Base-by-base conservation (phyloP, 2,888 invertebrate species). In the Phymatocera aterrima region DNA sequence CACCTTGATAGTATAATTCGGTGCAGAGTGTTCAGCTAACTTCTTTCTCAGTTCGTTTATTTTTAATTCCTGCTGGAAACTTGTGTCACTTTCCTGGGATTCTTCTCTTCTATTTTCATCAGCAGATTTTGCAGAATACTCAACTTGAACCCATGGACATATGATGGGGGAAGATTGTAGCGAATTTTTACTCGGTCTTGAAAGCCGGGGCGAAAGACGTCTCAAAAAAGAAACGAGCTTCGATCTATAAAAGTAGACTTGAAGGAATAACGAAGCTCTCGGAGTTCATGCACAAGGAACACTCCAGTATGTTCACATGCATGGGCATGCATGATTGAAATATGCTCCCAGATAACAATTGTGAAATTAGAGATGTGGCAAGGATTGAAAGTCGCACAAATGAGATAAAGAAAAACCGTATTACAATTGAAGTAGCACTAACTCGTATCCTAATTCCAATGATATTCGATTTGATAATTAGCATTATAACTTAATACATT, bases 141-240 rank as follows among this genome's bases (percentile, higher is more conserved):
- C 90, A 18, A 90, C 88, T 81, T 86, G 88, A 57, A 90, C 85
- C 90, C 90, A 90, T 18, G 90, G 90, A 37, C 89, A 90, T 28
- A 86, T 84, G 51, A 85, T 87, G 15, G 90, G 87, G 3, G 89
- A 88, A 2, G 90, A 85, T 34, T 87, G 86, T 75, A 88, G 65
- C 3, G 87, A 87, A 40, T 81, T 83, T 80, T 88, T 90, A 75
- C 85, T 85, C 0, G 89, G 88, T 40, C 89, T 86, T 21, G 89
- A 87, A 2, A 90, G 80, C 24, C 90, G 84, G 1, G 90, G 90
- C 0, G 90, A 90, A 2, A 90, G 83, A 61, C 90, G 84, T 79
- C 88, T 84, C 40, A 90, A 81, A 77, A 90, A 80, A 34, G 90
- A 89, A 21, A 88, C 87, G 34, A 90, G 82, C 83, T 89, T 90